Conservation (phyloP, 2,888 invertebrate species). For the Buathra laborator region DNA sequence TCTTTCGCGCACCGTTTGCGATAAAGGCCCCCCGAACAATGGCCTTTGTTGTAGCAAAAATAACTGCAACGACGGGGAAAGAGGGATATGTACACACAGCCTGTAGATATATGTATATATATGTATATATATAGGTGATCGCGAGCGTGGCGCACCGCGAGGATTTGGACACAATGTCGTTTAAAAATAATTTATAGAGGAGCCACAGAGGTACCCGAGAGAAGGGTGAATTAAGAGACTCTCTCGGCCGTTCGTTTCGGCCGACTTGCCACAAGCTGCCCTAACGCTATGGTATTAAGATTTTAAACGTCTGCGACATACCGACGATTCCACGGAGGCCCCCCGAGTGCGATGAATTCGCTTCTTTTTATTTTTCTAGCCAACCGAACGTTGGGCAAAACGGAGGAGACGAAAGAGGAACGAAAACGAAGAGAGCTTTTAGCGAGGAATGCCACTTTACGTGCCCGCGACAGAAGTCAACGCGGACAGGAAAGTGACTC, state of each 20-base stretch:
- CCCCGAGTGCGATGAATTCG: conserved; percentile 42
- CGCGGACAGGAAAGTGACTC: conserved; percentile 50
- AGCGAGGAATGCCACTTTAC: conserved; percentile 70
- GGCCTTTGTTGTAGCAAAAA: conserved; percentile 72
- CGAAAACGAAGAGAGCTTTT: conserved; percentile 65
- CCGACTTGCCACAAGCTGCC: conserved; percentile 17
- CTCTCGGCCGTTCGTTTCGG: conserved; percentile 53
- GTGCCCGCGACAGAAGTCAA: conserved; percentile 59
- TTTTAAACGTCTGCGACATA: conserved; percentile 66
- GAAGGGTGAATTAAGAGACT: conserved; percentile 70
- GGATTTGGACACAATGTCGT: conserved; percentile 71
- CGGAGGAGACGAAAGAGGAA: conserved; percentile 46
- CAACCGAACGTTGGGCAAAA: conserved; percentile 51
- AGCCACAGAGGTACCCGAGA: conserved; percentile 53
- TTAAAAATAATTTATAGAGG: conserved; percentile 74
- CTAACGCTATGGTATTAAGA: conserved; percentile 61
- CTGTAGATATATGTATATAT: conserved; percentile 7
- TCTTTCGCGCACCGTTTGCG: conserved; percentile 9
- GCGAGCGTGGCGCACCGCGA: conserved; percentile 37
- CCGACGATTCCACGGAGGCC: conserved; percentile 54
- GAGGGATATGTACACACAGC: conserved; percentile 34
- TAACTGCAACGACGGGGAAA: conserved; percentile 56
- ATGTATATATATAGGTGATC: conserved; percentile 28
- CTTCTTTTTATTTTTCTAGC: conserved; percentile 58
- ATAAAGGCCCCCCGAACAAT: conserved; percentile 67